A percentile compares a stretch with the other conserved stretches of the same genome.
Evolutionary conservation across 2,888 invertebrate genomes (phyloP).

Genomic region (Gibbula magus): DNA sequence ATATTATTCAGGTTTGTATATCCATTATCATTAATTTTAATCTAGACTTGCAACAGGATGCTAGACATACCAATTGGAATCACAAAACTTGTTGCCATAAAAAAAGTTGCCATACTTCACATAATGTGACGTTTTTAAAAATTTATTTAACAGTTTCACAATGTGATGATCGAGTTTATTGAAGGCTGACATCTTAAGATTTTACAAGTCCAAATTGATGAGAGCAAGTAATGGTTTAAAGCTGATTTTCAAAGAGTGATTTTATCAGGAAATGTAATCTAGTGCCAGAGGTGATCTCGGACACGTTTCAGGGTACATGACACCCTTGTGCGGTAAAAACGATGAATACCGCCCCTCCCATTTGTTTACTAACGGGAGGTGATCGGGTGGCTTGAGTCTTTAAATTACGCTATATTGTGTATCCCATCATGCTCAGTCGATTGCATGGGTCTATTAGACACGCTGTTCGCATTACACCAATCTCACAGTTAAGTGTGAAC

Average conservation of each 20-base stretch:
- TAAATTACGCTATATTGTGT: neutral
- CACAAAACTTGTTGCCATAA: too few species aligned
- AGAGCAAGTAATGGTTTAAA: too few species aligned
- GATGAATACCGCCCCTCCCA: neutral
- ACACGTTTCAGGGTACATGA: neutral
- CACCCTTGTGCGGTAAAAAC: neutral
- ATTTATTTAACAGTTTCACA: too few species aligned
- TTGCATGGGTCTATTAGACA: neutral
- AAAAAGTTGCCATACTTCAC: too few species aligned
- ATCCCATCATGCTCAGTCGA: neutral
- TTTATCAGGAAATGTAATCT: neutral
- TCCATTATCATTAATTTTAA: too few species aligned
- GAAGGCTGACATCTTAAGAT: too few species aligned
- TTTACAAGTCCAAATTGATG: too few species aligned
- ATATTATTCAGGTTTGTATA: too few species aligned
- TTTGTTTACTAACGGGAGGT: neutral
- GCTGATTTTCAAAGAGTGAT: neutral
- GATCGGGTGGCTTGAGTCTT: neutral
- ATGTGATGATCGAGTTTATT: too few species aligned
- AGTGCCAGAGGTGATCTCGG: neutral
- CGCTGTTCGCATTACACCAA: neutral
- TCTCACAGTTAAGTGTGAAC: neutral
- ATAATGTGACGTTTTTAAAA: too few species aligned
- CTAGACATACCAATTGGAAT: too few species aligned
- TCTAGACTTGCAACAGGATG: too few species aligned